Evolutionary conservation across 2,888 invertebrate genomes (phyloP).

Genomic region (Eupeodes latifasciatus): DNA sequence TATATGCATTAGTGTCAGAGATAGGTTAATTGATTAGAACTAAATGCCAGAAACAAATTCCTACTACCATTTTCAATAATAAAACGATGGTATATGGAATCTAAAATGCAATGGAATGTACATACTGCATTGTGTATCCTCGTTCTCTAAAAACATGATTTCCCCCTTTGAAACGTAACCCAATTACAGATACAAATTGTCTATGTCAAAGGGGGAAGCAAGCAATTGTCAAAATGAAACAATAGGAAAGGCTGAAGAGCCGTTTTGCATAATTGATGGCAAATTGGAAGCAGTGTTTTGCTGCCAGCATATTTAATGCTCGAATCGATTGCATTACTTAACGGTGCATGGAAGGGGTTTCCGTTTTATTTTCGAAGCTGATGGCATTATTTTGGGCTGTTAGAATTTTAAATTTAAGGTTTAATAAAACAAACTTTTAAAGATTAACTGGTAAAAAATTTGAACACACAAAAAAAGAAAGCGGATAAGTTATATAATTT

Average conservation of each 20-base stretch:
- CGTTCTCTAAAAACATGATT: slow-evolving; percentile 22
- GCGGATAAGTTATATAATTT: no score
- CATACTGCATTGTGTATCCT: slow-evolving; percentile 14
- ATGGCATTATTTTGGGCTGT: neutral
- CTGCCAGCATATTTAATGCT: slow-evolving; percentile 74
- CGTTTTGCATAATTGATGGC: slow-evolving; percentile 84
- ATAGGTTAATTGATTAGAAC: slow-evolving; percentile 72
- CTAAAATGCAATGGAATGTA: slow-evolving; percentile 62
- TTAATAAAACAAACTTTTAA: neutral
- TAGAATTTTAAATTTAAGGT: slow-evolving; percentile 7
- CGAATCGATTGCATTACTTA: slow-evolving; percentile 66
- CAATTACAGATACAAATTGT: slow-evolving; percentile 74
- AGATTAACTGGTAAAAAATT: no score
- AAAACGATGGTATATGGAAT: slow-evolving; percentile 49
- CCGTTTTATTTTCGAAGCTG: neutral
- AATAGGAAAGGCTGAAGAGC: slow-evolving; percentile 75
- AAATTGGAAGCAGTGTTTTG: slow-evolving; percentile 83
- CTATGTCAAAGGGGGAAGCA: slow-evolving; percentile 69
- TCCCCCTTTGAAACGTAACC: slow-evolving; percentile 68
- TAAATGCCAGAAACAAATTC: slow-evolving; percentile 64
- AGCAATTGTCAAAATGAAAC: slow-evolving; percentile 64
- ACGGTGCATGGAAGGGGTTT: neutral
- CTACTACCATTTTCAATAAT: neutral
- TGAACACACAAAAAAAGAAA: no score
- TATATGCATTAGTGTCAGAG: slow-evolving; percentile 67